Evolutionary conservation across 2,113 vertebrate species (phyloP), one percentile per base, ranked within the genome.

Genomic region (Atrichornis clamosus): DNA sequence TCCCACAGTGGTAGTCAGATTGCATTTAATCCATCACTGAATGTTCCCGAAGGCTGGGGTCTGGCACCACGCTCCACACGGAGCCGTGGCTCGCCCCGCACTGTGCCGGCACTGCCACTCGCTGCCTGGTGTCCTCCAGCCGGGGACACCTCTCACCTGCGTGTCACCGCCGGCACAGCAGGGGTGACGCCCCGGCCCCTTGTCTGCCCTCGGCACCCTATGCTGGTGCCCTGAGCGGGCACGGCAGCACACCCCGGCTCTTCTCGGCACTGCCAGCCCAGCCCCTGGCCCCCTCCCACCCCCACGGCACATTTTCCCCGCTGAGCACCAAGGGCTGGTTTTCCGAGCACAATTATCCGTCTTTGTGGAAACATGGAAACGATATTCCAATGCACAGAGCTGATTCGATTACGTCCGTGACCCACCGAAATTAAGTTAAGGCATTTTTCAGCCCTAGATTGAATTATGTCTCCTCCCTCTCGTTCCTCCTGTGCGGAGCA

Each of bases 21-120:
- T 96, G 95, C 96, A 94, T 96, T 96, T 96, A 93, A 95, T 96
- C 95, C 95, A 95, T 96, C 95, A 91, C 91, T 94, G 87, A 97
- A 94, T 95, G 94, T 96, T 97, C 95, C 95, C 79, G 90, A 96
- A 96, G 94, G 95, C 92, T 97, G 95, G 88, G 94, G 80, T 96
- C 95, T 95, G 96, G 96, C 96, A 93, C 88, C 42, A 1, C 1
- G 23, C 90, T 95, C 41, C 87, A 97, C 96, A 97, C 94, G 90
- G 94, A 97, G 94, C 96, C 5, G 32, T 13, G 24, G 79, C 81
- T 95, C 20, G 0, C 87, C 91, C 80, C 0, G 8, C 8, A 3
- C 84, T 46, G 32, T 3, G 24, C 89, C 14, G 63, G 70, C 89
- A 76, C 72, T 1, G 0, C 27, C 0, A 0, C 39, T 68, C 13